A percentile compares a stretch with the other conserved stretches of the same genome.
These are phyloP conservation scores for Riptortus pedestris DNA, from an alignment of 1,140 invertebrate genomes.

Conservation along the genomic window DNA sequence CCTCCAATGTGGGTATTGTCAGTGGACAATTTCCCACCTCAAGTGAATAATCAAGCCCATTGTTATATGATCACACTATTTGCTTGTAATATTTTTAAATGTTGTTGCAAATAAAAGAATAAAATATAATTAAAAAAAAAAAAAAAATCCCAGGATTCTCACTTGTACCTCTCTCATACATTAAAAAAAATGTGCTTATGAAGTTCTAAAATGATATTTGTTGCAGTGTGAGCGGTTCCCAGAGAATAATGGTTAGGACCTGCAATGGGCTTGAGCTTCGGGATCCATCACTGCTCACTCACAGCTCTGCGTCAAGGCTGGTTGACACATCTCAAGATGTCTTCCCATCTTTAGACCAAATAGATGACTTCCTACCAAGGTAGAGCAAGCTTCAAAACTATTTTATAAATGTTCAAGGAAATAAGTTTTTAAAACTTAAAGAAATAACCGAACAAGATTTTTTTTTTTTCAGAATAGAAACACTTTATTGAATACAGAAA, in stretches of 20 bases:
- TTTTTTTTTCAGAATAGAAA: background rate
- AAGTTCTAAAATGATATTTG: too few species aligned
- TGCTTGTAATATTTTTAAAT: too few species aligned
- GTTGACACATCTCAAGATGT: conserved; percentile 39
- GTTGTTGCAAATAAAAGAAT: too few species aligned
- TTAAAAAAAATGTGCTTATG: too few species aligned
- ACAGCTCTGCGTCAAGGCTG: conserved; percentile 41
- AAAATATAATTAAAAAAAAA: too few species aligned
- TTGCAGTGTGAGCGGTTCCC: conserved; percentile 31
- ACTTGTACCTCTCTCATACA: too few species aligned
- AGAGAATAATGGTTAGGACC: conserved; percentile 61
- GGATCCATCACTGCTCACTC: conserved; percentile 42
- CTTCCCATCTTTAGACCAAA: conserved; percentile 40
- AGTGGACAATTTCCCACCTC: too few species aligned
- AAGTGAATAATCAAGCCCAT: too few species aligned
- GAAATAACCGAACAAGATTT: background rate
- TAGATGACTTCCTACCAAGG: conserved; percentile 40
- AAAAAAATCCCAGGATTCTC: too few species aligned
- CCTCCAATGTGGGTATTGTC: too few species aligned
- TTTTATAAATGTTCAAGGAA: background rate
- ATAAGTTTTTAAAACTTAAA: background rate
- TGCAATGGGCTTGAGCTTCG: conserved; percentile 68
- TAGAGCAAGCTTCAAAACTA: background rate
- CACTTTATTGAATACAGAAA: too few species aligned
- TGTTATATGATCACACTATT: too few species aligned